These are phyloP conservation scores for Pogoniulus pusillus DNA, from an alignment of 2,797 vertebrate species.

Conservation along the genomic window DNA sequence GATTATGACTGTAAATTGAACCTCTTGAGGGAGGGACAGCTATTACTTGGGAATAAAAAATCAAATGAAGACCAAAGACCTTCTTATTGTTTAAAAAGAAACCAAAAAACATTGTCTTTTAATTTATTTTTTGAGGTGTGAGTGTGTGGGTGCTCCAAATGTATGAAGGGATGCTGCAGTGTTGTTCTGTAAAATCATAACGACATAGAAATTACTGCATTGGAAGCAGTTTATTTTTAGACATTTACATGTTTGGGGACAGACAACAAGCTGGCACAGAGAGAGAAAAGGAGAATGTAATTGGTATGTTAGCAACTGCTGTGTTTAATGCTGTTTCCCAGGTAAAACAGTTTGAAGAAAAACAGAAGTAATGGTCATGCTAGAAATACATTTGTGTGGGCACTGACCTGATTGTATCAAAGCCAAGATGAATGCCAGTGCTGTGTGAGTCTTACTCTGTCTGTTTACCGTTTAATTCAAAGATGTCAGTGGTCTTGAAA, in stretches of 20 bases:
- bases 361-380: not conserved
- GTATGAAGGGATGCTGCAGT: rapidly evolving
- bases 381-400: not conserved
- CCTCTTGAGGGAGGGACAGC: not conserved
- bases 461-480: constrained; percentile 53
- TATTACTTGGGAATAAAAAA: not conserved
- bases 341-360: constrained; percentile 32
- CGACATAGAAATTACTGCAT: not conserved
- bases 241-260: not conserved
- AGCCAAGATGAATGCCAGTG: not conserved
- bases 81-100: not conserved
- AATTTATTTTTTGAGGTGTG: not conserved
- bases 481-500: constrained; percentile 51
- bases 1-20: not conserved
- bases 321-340: not conserved
- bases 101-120: not conserved
- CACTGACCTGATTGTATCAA: constrained; percentile 23
- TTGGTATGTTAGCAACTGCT: not conserved
- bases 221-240: not conserved
- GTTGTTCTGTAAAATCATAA: not conserved
- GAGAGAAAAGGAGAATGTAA: not conserved
- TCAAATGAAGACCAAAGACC: not conserved
- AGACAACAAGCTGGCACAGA: not conserved
- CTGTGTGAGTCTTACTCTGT: constrained; percentile 25
- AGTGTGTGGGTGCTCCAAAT: not conserved